Conservation (phyloP, 2,888 invertebrate genomes). For the Drymonia ruficornis region DNA sequence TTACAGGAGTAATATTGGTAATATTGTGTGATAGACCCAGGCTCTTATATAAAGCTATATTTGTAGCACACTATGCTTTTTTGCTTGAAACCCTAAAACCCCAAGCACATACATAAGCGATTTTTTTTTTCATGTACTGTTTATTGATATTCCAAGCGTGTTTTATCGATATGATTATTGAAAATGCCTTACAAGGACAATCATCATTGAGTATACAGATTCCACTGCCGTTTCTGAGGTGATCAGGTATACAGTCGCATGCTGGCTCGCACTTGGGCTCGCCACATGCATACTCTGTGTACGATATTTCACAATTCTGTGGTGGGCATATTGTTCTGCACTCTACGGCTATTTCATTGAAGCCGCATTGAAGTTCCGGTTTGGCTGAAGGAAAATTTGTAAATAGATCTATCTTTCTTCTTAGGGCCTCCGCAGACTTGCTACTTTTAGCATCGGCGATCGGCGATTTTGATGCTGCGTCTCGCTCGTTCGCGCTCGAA, state of each 20-base stretch:
- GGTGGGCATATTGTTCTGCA: slow-evolving; percentile 51
- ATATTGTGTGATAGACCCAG: too few relatives aligned
- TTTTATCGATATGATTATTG: neutral
- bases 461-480: too few relatives aligned
- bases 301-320: slow-evolving; percentile 46
- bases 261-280: slow-evolving; percentile 40
- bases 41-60: too few relatives aligned
- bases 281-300: slow-evolving; percentile 40
- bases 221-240: slow-evolving; percentile 44
- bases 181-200: slow-evolving; percentile 39
- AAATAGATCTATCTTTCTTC: neutral
- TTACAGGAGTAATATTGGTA: too few relatives aligned
- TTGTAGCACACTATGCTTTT: too few relatives aligned
- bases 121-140: too few relatives aligned
- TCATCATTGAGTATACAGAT: slow-evolving; percentile 45
- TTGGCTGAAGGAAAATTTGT: slow-evolving; percentile 8
- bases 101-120: too few relatives aligned
- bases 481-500: too few relatives aligned
- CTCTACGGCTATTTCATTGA: slow-evolving; percentile 42
- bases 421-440: too few relatives aligned
- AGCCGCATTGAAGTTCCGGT: slow-evolving; percentile 29
- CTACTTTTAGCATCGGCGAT: too few relatives aligned
- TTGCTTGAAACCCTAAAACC: too few relatives aligned
- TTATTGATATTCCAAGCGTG: neutral
- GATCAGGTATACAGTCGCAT: slow-evolving; percentile 46